Evolutionary conservation across 2,888 invertebrate species (phyloP), one percentile per base, ranked within the genome.

Genomic region (Poecilus cupreus): DNA sequence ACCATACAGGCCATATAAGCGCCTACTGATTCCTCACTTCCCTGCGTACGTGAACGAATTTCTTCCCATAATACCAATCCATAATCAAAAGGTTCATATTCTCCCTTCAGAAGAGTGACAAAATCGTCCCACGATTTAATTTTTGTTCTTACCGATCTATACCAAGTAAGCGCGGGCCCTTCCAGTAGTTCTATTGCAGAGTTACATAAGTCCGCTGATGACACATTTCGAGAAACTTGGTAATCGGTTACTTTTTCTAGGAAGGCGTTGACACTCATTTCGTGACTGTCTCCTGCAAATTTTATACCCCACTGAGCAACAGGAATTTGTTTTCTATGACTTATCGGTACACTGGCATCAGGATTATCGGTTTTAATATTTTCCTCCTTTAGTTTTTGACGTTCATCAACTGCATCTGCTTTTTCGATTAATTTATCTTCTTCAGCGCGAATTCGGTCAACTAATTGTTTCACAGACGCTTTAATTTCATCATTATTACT

Each of bases 201-300:
- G 11, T 57, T 10, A 24, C 57, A 57, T 1, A 84, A 57, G 20
- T 83, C 83, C 0, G 60, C 20, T 0, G 75, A 70, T 3, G 83
- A 64, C 0, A 84, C 82, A 5, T 81, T 82, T 10, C 85, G 37
- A 1, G 84, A 77, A 6, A 70, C 11, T n/a, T 77, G 57, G 26
- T 83, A 68, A 49, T 84, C 84, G 8, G 83, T 83, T 0, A 84
- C 84, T 10, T 83, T 37, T 39, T 82, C 82, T 8, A 81, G 37
- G 60, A 82, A 81, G n/a, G 82, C 81, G 51, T 82, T 81, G 0
- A 83, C 64, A 37, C 81, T 81, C 16, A 51, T 13, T 32, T 16
- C 37, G 1, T 70, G 68, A 4, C 2, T 60, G 4, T 57, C 10
- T 3, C 57, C 57, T 4, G n/a, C n/a, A 32, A 60, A 32, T 13